A percentile compares a stretch with the other conserved stretches of the same genome.
These are phyloP conservation scores for Samia ricini DNA, from an alignment of 1,140 invertebrate genomes.

Conservation along the genomic window DNA sequence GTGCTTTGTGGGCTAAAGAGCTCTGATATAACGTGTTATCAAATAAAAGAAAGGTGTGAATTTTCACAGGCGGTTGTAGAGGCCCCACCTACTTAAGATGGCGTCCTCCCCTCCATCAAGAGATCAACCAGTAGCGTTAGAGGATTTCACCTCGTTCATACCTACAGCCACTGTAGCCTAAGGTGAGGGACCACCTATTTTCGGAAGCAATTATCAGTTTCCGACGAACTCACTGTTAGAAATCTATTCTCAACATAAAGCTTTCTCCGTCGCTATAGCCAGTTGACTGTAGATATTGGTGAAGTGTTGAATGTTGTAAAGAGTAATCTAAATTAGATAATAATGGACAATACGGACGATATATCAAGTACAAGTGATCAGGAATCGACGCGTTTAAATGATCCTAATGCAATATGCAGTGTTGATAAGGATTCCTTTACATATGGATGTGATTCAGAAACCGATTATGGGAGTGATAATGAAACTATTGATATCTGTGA, in stretches of 20 bases:
- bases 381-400: constrained; percentile 32
- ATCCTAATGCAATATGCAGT: constrained; percentile 26
- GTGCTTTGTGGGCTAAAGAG: constrained; percentile 69
- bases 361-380: constrained; percentile 67
- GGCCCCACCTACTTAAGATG: constrained; percentile 72
- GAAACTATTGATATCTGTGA: constrained; percentile 73
- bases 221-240: constrained; percentile 30
- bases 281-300: background rate
- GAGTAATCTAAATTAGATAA: background rate
- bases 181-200: constrained; percentile 66
- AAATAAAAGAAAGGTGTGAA: constrained; percentile 78
- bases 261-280: constrained; percentile 12
- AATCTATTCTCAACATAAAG: constrained; percentile 27
- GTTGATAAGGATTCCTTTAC: constrained; percentile 26
- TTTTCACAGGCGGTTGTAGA: constrained; percentile 65
- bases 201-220: constrained; percentile 68
- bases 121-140: constrained; percentile 60
- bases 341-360: constrained; percentile 48
- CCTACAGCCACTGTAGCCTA: constrained; percentile 52
- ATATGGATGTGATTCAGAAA: constrained; percentile 46
- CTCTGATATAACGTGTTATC: constrained; percentile 72
- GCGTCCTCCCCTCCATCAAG: constrained; percentile 58
- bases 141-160: constrained; percentile 51
- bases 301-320: background rate
- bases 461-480: constrained; percentile 67